phyloP scores from a whole-genome alignment of 2,113 vertebrate species.

The Vombatus ursinus region DNA sequence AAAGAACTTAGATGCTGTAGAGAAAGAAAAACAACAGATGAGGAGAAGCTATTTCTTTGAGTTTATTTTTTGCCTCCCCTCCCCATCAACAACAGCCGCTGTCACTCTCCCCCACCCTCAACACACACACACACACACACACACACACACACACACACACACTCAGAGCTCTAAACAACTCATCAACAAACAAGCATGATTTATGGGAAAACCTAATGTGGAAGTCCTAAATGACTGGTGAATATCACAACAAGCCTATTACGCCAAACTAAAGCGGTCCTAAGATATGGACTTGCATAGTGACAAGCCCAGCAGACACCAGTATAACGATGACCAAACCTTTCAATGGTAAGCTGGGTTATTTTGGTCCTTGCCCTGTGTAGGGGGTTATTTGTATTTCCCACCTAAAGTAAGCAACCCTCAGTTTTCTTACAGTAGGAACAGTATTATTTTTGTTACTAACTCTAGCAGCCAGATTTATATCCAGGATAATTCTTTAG shows the following conservation, averaged over 20 bases:
- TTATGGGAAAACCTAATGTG: rapidly evolving
- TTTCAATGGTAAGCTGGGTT: rapidly evolving
- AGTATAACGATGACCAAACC: background rate
- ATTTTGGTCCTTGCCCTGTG: rapidly evolving
- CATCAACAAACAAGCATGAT: background rate
- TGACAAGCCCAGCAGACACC: background rate
- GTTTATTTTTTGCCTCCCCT: background rate
- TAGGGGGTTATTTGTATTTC: background rate
- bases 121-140: background rate
- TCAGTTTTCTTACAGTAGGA: background rate
- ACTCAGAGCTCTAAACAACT: background rate
- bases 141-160: background rate
- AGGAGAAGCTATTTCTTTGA: background rate
- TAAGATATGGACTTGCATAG: background rate
- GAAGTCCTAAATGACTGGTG: background rate
- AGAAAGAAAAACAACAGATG: rapidly evolving
- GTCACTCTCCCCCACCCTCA: background rate
- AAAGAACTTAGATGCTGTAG: rapidly evolving
- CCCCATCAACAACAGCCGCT: background rate
- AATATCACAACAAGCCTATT: background rate
- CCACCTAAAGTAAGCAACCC: rapidly evolving
- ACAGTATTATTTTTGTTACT: background rate
- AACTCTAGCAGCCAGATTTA: background rate
- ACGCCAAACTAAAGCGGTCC: background rate
- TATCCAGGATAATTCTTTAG: rapidly evolving